A percentile compares a stretch with the other conserved stretches of the same genome.
Evolutionary conservation across 1,140 invertebrate species (phyloP).

Genomic region (Magallana gigas): DNA sequence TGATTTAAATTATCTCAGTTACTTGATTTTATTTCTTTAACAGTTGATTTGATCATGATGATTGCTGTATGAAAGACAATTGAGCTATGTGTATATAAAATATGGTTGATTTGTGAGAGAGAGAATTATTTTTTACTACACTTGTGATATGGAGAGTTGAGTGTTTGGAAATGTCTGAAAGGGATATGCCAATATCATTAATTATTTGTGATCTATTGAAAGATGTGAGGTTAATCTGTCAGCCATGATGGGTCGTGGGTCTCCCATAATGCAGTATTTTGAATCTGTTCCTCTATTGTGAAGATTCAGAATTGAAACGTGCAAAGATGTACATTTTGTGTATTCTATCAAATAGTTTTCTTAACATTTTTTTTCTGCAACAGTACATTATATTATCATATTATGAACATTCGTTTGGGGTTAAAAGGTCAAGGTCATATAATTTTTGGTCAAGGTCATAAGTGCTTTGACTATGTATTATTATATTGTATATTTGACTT

Average conservation of each 20-base stretch:
- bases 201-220: conserved; percentile 1
- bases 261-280: no score
- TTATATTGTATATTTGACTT: no score
- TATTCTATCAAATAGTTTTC: no score
- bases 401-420: no score
- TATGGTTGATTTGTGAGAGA: not conserved
- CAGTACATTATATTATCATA: no score
- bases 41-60: not conserved
- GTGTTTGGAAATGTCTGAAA: not conserved
- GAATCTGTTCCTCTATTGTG: no score
- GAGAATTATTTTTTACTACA: conserved; percentile 11
- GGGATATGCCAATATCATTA: not conserved
- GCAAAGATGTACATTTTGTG: no score
- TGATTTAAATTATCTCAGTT: not conserved
- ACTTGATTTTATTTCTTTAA: not conserved
- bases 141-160: conserved; percentile 1
- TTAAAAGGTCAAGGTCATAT: no score
- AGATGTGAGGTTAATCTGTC: not conserved
- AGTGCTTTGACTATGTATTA: no score
- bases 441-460: no score
- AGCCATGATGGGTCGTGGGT: not conserved
- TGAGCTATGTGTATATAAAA: not conserved
- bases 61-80: not conserved
- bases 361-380: no score
- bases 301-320: no score